Base-by-base conservation (phyloP, 2,113 vertebrate genomes). In the Petaurus breviceps region DNA sequence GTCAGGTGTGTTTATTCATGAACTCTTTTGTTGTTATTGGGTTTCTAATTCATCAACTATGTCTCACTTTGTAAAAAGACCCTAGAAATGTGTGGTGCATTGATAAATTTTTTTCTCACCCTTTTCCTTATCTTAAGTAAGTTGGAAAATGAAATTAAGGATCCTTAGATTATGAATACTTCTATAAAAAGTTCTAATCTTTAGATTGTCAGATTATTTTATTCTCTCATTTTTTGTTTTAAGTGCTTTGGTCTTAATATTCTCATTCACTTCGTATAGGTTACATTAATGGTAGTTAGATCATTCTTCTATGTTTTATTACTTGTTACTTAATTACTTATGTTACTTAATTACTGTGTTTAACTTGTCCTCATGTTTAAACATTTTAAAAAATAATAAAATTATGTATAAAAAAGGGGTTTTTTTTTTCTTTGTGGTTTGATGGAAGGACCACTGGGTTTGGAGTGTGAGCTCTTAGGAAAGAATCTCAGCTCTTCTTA, bases 1-100 rank as follows among this genome's bases (percentile, higher is more conserved):
- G 99, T 98, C 99, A 99, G 99, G 99, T 99, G 94, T 57, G 95
- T 97, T 90, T 84, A 3, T 22, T 90, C 91, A 25, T 92, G 90
- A n/a, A 46, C 53, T 28, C 77, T 3, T 55, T 96, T 93, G 26
- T 91, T 43, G 26, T 91, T 43, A 91, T 90, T 96, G 92, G 46
- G 61, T 90, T 91, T 91, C 90, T 94, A 8, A 52, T 95, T 90
- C 2, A 96, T 24, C 26, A 7, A 6, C 93, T 55, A 8, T n/a
- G 47, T 96, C 84, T 55, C 50, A 94, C 28, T 68, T 55, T 43
- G 43, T 26, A 37, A 47, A 77, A 51, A 92, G 47, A 55, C 90
- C 84, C 92, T 84, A 50, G 94, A 92, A 90, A 90, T 51, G 2
- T 89, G 2, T n/a, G 8, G 23, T 96, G 47, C 93, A n/a, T 94